These are phyloP conservation scores for Calonectris borealis DNA, from an alignment of 2,113 vertebrate species.

Conservation along the genomic window DNA sequence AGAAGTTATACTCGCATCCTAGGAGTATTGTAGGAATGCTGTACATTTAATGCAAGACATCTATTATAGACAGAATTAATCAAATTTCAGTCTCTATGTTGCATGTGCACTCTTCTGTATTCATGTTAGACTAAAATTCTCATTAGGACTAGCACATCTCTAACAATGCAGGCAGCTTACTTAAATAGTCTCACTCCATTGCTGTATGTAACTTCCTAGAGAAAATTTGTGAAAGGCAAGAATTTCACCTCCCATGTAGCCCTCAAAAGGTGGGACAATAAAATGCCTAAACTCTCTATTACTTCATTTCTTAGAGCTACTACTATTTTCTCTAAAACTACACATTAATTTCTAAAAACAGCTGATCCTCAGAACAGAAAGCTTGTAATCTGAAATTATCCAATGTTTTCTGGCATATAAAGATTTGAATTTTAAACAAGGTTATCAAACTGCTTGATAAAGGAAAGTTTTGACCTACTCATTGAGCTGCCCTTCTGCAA, in stretches of 20 bases:
- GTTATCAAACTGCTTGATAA: background rate
- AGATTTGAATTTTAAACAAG: background rate
- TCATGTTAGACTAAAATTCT: background rate
- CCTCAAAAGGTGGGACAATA: background rate
- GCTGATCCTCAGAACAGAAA: background rate
- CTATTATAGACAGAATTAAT: background rate
- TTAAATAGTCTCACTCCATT: rapidly evolving
- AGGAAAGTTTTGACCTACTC: background rate
- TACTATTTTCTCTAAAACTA: background rate
- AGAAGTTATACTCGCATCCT: background rate
- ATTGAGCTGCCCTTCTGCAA: background rate
- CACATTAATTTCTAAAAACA: background rate
- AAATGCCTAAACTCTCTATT: background rate
- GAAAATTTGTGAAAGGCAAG: background rate
- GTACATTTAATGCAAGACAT: background rate
- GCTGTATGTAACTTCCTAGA: background rate
- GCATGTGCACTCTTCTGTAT: background rate
- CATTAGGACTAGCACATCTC: background rate
- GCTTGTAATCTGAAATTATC: background rate
- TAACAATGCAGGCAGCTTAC: too few species aligned
- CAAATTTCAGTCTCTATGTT: too few species aligned
- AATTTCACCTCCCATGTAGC: background rate
- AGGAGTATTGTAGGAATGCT: background rate
- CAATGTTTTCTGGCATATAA: background rate
- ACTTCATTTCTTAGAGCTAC: background rate